Evolutionary conservation across 2,113 vertebrate species (phyloP), one percentile per base, ranked within the genome.

Genomic region (Corapipo altera): DNA sequence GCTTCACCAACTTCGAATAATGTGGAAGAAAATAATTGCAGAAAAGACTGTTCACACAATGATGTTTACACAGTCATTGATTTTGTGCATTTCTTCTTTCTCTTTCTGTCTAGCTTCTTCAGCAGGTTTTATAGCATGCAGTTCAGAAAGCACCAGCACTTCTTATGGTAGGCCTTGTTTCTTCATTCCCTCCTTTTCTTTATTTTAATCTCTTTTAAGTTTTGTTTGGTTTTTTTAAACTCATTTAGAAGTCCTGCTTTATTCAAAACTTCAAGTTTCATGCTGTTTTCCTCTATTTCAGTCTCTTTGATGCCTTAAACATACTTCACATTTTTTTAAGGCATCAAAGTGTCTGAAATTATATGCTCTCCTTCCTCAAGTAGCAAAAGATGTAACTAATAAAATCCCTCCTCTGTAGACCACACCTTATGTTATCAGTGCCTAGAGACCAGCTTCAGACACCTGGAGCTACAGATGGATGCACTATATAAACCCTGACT

Each of bases 341-440:
- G 91, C 95, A 94, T 97, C 93, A 95, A 96, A 96, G 94, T 80
- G 43, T 88, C 89, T 96, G 91, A 93, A 80, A 93, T 93, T 77
- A 92, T 92, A 85, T 77, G 32, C 39, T 94, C 79, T 91, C 74
- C 82, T 94, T 93, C 92, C 82, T 95, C 89, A 93, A 95, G 93
- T 93, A 96, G 82, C 89, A 92, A 96, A 96, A 97, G 95, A 97
- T 96, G 95, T 96, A 90, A 91, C 82, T 85, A 93, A 97, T 97
- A 93, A 95, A 93, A 95, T 73, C 30, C 2, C 64, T 85, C 32
- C 65, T 80, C 71, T 96, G 52, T 37, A 91, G 97, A 97, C 97
- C 96, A 96, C 97, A 97, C 97, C 97, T 97, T 77, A 41, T 87
- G 95, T 92, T 96, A 94, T 78, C 93, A 91, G 94, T 91, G 41